A percentile compares a stretch with the other conserved stretches of the same genome.
phyloP scores from a whole-genome alignment of 30 jellyfish, hydroid and myxozoan genomes.

The Sanderia malayensis region DNA sequence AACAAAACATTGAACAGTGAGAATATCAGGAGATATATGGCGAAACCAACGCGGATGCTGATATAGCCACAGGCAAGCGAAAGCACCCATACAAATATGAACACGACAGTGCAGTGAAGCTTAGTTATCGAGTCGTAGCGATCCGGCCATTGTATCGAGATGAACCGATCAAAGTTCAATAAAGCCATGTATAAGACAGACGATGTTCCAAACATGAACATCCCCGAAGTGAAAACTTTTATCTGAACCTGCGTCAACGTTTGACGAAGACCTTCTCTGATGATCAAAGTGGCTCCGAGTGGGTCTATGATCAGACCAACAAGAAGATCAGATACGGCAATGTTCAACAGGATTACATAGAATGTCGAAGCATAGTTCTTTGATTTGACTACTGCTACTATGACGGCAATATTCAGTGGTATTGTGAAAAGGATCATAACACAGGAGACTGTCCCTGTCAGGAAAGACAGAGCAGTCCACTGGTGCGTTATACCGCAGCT shows the following conservation, averaged over 20 bases:
- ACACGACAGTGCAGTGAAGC: slow-evolving; percentile 3
- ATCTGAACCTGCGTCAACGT: not conserved
- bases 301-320: slow-evolving; percentile 48
- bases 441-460: slow-evolving; percentile 23
- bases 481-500: slow-evolving; percentile 31
- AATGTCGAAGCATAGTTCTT: slow-evolving; percentile 24
- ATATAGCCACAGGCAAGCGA: slow-evolving; percentile 29
- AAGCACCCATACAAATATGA: slow-evolving; percentile 32
- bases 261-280: slow-evolving; percentile 22
- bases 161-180: slow-evolving; percentile 51
- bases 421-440: slow-evolving; percentile 29
- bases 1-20: slow-evolving; percentile 43
- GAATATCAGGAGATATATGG: slow-evolving; percentile 26
- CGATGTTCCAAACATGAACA: slow-evolving; percentile 48
- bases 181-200: slow-evolving; percentile 68
- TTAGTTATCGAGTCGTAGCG: slow-evolving; percentile 11
- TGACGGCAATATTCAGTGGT: slow-evolving; percentile 56
- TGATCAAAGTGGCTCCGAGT: slow-evolving; percentile 28
- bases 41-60: slow-evolving; percentile 26
- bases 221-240: slow-evolving; percentile 7
- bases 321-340: slow-evolving; percentile 52
- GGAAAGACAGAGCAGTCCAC: slow-evolving; percentile 27
- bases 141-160: slow-evolving; percentile 47
- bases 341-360: slow-evolving; percentile 55
- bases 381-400: slow-evolving; percentile 38